Base-by-base conservation (phyloP, 2,113 vertebrate species). In the Acinonyx jubatus region DNA sequence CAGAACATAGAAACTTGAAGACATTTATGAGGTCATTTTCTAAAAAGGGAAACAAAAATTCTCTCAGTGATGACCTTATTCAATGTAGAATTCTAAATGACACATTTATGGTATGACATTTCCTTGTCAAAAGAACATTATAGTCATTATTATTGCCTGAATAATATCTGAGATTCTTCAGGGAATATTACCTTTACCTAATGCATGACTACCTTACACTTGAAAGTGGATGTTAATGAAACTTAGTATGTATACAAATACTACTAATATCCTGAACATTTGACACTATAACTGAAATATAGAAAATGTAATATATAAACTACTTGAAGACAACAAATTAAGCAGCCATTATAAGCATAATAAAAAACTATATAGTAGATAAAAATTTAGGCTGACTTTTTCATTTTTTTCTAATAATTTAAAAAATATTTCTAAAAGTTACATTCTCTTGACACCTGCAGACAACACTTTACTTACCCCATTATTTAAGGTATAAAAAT, bases 111-210 rank as follows among this genome's bases (percentile, higher is more conserved):
- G 18, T 36, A 61, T 97, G 92, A 76, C 68, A 98, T 96, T 98
- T 96, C 41, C 50, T 97, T 97, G 90, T 98, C 89, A 97, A 96
- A 92, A 91, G 83, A 97, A 92, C 96, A 96, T 81, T 96, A 65
- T 29, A 93, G 63, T 94, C 79, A 97, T 97, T 97, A 90, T 85
- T 65, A 69, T 52, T 87, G 61, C 63, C 74, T 82, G 48, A 55
- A 87, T 89, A 89, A 83, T 96, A 27, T 96, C 68, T 89, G 31
- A 89, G 73, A 89, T 76, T 94, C 80, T 96, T 88, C 55, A 69
- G 91, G 66, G 92, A 89, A 91, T 88, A 81, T 90, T 84, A 55
- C 21, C 25, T 4, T 78, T 81, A 90, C 55, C 57, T 93, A 96
- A 84, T 68, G 50, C 14, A 87, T 36, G 89, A 50, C 71, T 52